These are phyloP conservation scores for Strix uralensis DNA, from an alignment of 2,113 vertebrate genomes.

Conservation along the genomic window DNA sequence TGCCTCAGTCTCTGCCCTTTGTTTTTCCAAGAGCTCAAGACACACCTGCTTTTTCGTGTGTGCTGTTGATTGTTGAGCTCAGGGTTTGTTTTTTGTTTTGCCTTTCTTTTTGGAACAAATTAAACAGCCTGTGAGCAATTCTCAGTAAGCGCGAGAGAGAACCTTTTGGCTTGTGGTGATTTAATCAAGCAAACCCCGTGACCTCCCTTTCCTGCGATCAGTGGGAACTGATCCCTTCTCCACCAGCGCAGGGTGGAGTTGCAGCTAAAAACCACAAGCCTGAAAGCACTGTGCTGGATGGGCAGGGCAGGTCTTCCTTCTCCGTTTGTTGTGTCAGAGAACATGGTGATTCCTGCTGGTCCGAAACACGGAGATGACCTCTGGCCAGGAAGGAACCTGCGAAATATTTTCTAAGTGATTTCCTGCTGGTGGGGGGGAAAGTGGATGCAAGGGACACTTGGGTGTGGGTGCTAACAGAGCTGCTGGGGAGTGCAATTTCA, in stretches of 20 bases:
- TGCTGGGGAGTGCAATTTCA: background rate
- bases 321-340: conserved; percentile 29
- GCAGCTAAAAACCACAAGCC: background rate
- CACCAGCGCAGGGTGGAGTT: conserved; percentile 31
- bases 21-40: background rate
- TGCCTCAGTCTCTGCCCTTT: background rate
- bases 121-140: background rate
- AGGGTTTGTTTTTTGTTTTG: background rate
- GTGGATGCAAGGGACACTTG: background rate
- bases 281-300: background rate
- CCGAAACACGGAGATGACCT: background rate
- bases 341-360: conserved; percentile 33
- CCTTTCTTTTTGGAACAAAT: conserved; percentile 12
- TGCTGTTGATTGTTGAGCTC: background rate
- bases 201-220: conserved; percentile 59
- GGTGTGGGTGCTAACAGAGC: background rate
- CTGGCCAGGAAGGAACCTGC: conserved; percentile 48
- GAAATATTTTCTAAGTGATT: conserved; percentile 28
- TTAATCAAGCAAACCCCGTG: conserved; percentile 43
- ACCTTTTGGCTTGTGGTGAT: conserved; percentile 26
- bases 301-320: conserved; percentile 46
- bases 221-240: conserved; percentile 34
- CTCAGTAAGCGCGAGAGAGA: background rate
- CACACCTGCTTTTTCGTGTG: conserved; percentile 18
- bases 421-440: background rate